Conservation (phyloP, 2,113 vertebrate genomes). For the Prionailurus bengalensis region DNA sequence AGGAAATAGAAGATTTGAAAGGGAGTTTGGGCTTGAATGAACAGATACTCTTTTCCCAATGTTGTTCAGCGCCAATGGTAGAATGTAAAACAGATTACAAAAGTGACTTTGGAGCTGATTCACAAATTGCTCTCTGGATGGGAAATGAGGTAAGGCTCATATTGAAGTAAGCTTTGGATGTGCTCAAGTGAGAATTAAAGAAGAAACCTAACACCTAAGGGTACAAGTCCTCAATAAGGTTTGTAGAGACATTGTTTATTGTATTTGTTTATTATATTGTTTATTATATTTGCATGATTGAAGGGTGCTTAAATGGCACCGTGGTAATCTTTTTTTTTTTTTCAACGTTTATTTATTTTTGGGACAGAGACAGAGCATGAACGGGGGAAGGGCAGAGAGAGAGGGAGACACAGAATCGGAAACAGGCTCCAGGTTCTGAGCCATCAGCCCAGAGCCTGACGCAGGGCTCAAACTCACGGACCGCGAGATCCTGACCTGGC, state of each 20-base stretch:
- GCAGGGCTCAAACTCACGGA: too few species aligned
- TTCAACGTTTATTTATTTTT: too few species aligned
- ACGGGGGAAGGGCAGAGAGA: too few species aligned
- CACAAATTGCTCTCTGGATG: not conserved
- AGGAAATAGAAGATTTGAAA: not conserved
- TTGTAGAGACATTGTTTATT: too few species aligned
- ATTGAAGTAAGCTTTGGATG: not conserved
- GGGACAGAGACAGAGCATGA: too few species aligned
- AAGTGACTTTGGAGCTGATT: not conserved
- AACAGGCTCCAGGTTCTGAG: too few species aligned
- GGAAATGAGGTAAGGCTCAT: not conserved
- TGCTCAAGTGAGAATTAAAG: not conserved
- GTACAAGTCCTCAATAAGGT: not conserved
- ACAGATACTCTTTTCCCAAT: not conserved
- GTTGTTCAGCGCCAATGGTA: not conserved
- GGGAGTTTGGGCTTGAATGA: not conserved
- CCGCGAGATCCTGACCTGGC: too few species aligned
- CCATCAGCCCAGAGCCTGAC: too few species aligned
- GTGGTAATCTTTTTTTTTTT: not conserved
- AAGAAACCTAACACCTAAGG: not conserved
- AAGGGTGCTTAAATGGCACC: not conserved
- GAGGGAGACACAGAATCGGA: too few species aligned
- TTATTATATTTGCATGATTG: not conserved
- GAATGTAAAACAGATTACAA: not conserved
- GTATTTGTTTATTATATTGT: too few species aligned